A percentile compares a stretch with the other conserved stretches of the same genome.
These are phyloP conservation scores for Falco punctatus DNA, from an alignment of 2,113 vertebrate species.

Conservation along the genomic window DNA sequence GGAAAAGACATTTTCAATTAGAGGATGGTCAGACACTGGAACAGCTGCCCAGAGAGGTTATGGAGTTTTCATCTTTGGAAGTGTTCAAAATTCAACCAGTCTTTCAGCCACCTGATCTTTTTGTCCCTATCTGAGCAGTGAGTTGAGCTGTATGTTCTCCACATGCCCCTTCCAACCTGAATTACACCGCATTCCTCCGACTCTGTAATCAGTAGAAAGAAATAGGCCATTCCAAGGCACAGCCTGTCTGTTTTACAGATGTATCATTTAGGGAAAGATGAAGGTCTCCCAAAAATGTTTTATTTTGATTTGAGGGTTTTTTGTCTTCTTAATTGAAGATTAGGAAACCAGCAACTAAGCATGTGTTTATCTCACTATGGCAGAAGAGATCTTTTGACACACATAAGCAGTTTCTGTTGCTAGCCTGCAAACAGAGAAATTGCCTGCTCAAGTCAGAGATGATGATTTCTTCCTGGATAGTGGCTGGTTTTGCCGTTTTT, in stretches of 20 bases:
- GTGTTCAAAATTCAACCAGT: neutral
- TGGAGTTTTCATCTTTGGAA: neutral
- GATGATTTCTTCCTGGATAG: neutral
- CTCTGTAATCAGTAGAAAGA: neutral
- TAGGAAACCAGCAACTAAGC: conserved; percentile 7
- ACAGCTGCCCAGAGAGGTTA: neutral
- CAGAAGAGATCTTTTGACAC: neutral
- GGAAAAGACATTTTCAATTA: neutral
- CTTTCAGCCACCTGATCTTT: neutral
- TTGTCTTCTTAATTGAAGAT: conserved; percentile 21
- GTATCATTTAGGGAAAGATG: neutral
- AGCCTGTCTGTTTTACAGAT: neutral
- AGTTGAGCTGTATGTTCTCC: neutral
- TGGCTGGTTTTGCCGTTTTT: neutral
- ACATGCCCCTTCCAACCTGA: neutral
- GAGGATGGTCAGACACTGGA: neutral
- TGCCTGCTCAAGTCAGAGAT: neutral
- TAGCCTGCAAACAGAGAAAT: neutral
- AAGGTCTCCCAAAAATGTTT: neutral
- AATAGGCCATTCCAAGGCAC: neutral
- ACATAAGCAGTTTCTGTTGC: conserved; percentile 7
- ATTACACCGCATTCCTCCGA: neutral
- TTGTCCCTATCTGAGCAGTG: neutral
- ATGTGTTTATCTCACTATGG: conserved; percentile 8
- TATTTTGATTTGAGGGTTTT: neutral